Evolutionary conservation across 2,797 vertebrate species (phyloP), one percentile per base, ranked within the genome.

Genomic region (Limnodromus scolopaceus): DNA sequence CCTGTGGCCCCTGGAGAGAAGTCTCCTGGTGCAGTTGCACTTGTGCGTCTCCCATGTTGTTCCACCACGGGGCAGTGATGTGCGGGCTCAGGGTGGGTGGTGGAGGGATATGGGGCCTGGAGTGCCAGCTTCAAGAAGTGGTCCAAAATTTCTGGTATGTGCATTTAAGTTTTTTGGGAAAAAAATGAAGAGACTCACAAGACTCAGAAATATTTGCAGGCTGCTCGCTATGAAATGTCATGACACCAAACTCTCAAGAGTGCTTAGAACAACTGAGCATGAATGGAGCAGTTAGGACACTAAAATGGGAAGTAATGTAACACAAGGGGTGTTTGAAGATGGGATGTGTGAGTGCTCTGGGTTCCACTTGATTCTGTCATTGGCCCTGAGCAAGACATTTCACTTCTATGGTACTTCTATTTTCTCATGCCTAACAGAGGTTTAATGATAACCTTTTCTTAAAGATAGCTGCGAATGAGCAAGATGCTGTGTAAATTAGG

Each of bases 221-320:
- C 7, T 43, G 13, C 0, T 0, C 1, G 2, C 36, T 68, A 22
- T 0, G 1, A 70, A 87, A 54, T 32, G 4, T 13, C 2, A 3
- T 5, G 30, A 51, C 3, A 51, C 9, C 28, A 65, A 75, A 69
- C 5, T n/a, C 24, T 69, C 23, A 16, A 27, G 27, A 76, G 43
- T 38, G 16, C 6, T 80, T 53, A 71, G 45, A 61, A 84, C 14
- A 43, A 46, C n/a, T 54, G 16, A 54, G 19, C 4, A 28, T 2
- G 27, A 49, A 32, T 11, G 24, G 20, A 63, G 2, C 18, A 38
- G 11, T 15, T 65, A 36, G 41, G 54, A 64, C 43, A 60, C 14
- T 36, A 41, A 80, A 36, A 0, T 6, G 3, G 16, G 57, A 89
- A 71, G 18, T 20, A 66, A 9, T 2, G 2, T 30, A 38, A 30